Evolutionary conservation across 2,888 invertebrate species (phyloP), one percentile per base, ranked within the genome.

Genomic region (Euzetes globulus): DNA sequence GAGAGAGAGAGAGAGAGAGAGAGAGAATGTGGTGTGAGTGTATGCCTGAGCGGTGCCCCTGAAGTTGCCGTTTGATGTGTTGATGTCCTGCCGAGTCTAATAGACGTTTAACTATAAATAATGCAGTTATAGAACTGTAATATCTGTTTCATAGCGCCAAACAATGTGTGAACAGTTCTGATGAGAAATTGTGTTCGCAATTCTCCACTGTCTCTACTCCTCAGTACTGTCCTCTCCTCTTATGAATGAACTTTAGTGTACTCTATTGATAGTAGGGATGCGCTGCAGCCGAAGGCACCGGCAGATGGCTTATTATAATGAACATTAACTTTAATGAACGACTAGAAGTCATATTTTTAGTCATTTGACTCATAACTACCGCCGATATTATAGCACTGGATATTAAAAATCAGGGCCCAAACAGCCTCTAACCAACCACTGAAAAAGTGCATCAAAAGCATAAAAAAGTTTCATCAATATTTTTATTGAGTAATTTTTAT

Each of bases 51-150:
- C 15, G 68, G 37, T 68, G 22, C n/a, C 68, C 37, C 37, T 45
- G 45, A 33, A 25, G 33, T 22, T 55, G 55, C 55, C 58, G 17
- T 45, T 41, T 45, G 68, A 68, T 68, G 65, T 65, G 58, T 65
- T 65, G 65, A 65, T 37, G 68, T 68, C 68, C 68, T 68, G 68
- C 22, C 22, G 68, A 68, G 68, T 68, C 25, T 68, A 68, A 68
- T 68, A 68, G 68, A 68, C 68, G 68, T 68, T 68, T 68, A 68
- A 68, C 68, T 68, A 68, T 68, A 68, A 68, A 68, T 68, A 68
- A 68, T 68, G 45, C 68, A 68, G 68, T 68, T 68, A 68, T 68
- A 68, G 63, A 17, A n/a, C 63, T 13, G 63, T 63, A 63, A 63
- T 68, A 68, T 68, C 68, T 68, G 68, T 68, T 68, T 68, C 68